Evolutionary conservation across 1,140 invertebrate species (phyloP), one percentile per base, ranked within the genome.

Genomic region (Drosophila pallidifrons): DNA sequence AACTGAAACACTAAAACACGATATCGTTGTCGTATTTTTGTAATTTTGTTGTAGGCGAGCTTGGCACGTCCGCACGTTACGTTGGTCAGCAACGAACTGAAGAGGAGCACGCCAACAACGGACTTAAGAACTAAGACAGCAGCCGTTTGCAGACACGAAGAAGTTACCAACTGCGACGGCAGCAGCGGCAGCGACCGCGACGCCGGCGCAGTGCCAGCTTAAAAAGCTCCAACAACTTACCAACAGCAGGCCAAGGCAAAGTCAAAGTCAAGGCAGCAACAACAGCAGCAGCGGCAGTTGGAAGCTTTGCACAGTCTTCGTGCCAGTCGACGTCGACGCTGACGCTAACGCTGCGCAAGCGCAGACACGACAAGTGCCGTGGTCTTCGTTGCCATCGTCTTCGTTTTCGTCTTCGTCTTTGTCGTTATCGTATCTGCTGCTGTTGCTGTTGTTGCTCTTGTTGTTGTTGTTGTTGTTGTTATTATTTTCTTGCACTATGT

Each of bases 1-100:
- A 25, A 76, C 58, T 68, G 55, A 63, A 63, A 69, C 67, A 66
- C 54, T 41, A 25, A 75, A 65, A 66, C 69, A 72, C 69, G 64
- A 49, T 46, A 25, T 52, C 32, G 52, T 70, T 20, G 30, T 57
- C 49, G 45, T 35, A 8, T 51, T 54, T 51, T 59, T 57, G 41
- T 63, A 11, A 43, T 54, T 51, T 68, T 38, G 8, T 54, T n/a
- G 51, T 25, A 61, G 82, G 83, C 85, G 82, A 86, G 89, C 86
- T 87, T 75, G 88, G 78, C 82, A 88, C 91, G 82, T 92, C 91
- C 91, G 86, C 82, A 88, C 91, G 91, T 90, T 80, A 81, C 82
- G 91, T 91, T 92, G 91, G 91, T 92, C 91, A 92, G 91, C 88
- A 82, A 85, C 91, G 78, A 92, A 92, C 91, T 92, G 91, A 92